These are phyloP conservation scores for cattle (Bos taurus) DNA, from an alignment of 2,113 vertebrate genomes.

Conservation along the genomic window DNA sequence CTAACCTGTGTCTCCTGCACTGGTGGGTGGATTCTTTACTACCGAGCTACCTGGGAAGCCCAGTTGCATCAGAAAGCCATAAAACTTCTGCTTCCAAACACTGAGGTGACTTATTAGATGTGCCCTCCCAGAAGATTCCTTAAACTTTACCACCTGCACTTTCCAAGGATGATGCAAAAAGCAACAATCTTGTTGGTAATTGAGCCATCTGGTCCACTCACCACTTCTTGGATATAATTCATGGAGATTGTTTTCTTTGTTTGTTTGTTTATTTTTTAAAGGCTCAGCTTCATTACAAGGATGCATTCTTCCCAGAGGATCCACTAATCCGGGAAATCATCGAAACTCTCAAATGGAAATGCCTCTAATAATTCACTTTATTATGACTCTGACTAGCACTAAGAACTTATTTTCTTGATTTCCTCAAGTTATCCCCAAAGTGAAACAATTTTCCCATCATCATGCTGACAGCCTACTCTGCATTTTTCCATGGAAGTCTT, in stretches of 20 bases:
- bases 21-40: background rate
- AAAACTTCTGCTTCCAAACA: background rate
- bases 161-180: background rate
- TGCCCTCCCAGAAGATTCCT: background rate
- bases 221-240: background rate
- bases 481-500: background rate
- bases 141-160: background rate
- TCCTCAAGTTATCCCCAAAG: constrained; percentile 30
- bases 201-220: background rate
- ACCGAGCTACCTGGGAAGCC: background rate
- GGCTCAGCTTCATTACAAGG: constrained; percentile 5
- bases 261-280: constrained; percentile 41
- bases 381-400: constrained; percentile 17
- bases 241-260: background rate
- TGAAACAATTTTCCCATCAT: constrained; percentile 49
- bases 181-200: background rate
- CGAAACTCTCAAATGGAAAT: constrained; percentile 11
- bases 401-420: constrained; percentile 45
- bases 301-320: background rate
- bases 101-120: background rate
- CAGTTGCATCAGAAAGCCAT: background rate
- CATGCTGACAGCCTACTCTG: background rate
- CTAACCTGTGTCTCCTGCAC: background rate
- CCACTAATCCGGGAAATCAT: constrained; percentile 22
- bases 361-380: constrained; percentile 42